phyloP scores from a whole-genome alignment of 2,113 vertebrate species.

The Protomyctophum bolini region DNA sequence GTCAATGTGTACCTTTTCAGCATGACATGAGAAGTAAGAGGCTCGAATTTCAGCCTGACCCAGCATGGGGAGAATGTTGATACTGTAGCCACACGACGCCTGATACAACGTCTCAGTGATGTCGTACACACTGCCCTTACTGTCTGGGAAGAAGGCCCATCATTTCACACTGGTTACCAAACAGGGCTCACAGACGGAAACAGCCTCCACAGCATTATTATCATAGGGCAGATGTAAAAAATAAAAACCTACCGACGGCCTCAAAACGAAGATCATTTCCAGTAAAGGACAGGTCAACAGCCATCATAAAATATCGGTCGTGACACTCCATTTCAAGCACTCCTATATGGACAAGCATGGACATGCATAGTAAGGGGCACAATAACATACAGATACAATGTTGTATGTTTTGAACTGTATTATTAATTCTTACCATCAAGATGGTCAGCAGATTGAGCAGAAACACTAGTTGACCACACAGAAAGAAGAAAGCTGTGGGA shows the following conservation, averaged over 20 bases:
- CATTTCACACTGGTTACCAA: neutral
- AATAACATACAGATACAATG: no score
- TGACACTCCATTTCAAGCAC: conserved; percentile 16
- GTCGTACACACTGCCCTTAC: conserved; percentile 31
- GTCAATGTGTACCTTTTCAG: conserved; percentile 17
- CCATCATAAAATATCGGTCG: conserved; percentile 36
- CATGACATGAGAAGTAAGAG: conserved; percentile 76
- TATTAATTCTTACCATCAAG: conserved; percentile 17
- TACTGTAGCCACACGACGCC: conserved; percentile 67
- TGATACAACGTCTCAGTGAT: conserved; percentile 58
- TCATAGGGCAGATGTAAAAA: neutral
- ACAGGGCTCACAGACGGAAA: no score
- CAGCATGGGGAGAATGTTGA: conserved; percentile 19
- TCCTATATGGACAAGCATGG: neutral
- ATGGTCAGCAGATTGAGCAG: neutral
- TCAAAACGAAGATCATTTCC: conserved; percentile 41
- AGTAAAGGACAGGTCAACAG: conserved; percentile 31
- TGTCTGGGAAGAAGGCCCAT: conserved; percentile 37
- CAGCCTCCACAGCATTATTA: neutral
- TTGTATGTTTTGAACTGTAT: no score
- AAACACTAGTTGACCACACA: neutral
- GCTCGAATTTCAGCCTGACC: conserved; percentile 51
- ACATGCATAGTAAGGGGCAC: neutral
- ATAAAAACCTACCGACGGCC: conserved; percentile 51
- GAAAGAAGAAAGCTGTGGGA: conserved; percentile 51